Evolutionary conservation across 2,888 invertebrate species (phyloP).

Genomic region (Phalera bucephala): DNA sequence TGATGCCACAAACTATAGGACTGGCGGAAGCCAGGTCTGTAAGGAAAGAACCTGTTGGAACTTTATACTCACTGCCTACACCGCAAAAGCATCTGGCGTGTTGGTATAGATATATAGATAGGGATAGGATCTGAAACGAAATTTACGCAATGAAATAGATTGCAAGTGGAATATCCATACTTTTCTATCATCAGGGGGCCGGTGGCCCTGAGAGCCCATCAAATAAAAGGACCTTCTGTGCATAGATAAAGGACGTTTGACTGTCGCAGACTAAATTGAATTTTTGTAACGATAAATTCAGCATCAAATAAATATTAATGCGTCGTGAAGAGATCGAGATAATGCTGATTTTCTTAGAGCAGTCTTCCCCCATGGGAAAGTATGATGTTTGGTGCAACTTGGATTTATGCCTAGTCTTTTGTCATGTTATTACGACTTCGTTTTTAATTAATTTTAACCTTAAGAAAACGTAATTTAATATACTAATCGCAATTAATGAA

Average conservation of each 20-base stretch:
- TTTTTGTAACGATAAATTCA: constrained; percentile 70
- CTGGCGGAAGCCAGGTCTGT: no score
- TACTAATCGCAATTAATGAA: no score
- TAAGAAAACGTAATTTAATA: no score
- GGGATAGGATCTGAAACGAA: no score
- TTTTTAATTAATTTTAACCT: no score
- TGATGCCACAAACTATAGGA: no score
- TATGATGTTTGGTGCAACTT: background rate
- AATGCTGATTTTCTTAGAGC: constrained; percentile 21
- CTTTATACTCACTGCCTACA: no score
- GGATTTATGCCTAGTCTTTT: constrained; percentile 2
- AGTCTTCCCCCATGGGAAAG: background rate
- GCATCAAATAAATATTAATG: constrained; percentile 63
- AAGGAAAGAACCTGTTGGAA: no score
- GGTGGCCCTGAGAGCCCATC: constrained; percentile 69
- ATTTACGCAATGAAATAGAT: no score
- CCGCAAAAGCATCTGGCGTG: no score
- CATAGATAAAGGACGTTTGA: constrained; percentile 78
- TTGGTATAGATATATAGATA: no score
- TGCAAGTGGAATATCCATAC: constrained; percentile 38
- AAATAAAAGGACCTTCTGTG: constrained; percentile 80
- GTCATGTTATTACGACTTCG: no score
- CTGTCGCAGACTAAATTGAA: constrained; percentile 78
- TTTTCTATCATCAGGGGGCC: constrained; percentile 53
- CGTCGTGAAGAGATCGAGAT: constrained; percentile 46